Evolutionary conservation across 2,888 invertebrate genomes (phyloP).

Genomic region (Watsonalla binaria): DNA sequence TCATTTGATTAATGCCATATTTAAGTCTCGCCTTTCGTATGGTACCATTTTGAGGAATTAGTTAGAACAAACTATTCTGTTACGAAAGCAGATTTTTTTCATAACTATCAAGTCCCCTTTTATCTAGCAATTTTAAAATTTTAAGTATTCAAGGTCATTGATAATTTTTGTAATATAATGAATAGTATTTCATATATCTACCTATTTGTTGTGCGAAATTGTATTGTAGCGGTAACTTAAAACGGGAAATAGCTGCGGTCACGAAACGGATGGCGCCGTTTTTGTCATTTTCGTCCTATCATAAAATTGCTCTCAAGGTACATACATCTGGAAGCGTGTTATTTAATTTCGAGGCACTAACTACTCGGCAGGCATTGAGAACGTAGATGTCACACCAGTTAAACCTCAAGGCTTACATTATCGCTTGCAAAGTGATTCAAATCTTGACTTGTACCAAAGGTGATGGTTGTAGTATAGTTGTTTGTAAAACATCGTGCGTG

Average conservation of each 20-base stretch:
- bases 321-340: slow-evolving; percentile 13
- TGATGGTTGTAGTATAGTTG: too few relatives aligned
- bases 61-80: not conserved
- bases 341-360: slow-evolving; percentile 17
- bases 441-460: too few relatives aligned
- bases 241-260: slow-evolving; percentile 53
- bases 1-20: too few relatives aligned
- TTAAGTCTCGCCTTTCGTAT: too few relatives aligned
- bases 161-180: slow-evolving; percentile 13
- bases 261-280: slow-evolving; percentile 53
- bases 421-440: too few relatives aligned
- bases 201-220: slow-evolving; percentile 23
- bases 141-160: slow-evolving; percentile 12
- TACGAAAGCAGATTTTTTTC: slow-evolving; percentile 4
- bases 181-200: not conserved
- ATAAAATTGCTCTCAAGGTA: slow-evolving; percentile 34
- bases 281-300: slow-evolving; percentile 45
- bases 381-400: slow-evolving; percentile 28
- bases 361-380: slow-evolving; percentile 31
- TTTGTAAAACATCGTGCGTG: too few relatives aligned
- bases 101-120: slow-evolving; percentile 10
- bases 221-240: slow-evolving; percentile 46
- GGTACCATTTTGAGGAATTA: too few relatives aligned
- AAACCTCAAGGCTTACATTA: too few relatives aligned
- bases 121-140: not conserved